Evolutionary conservation across 2,797 vertebrate genomes (phyloP), one percentile per base, ranked within the genome.

Genomic region (Fistularia commersonii): DNA sequence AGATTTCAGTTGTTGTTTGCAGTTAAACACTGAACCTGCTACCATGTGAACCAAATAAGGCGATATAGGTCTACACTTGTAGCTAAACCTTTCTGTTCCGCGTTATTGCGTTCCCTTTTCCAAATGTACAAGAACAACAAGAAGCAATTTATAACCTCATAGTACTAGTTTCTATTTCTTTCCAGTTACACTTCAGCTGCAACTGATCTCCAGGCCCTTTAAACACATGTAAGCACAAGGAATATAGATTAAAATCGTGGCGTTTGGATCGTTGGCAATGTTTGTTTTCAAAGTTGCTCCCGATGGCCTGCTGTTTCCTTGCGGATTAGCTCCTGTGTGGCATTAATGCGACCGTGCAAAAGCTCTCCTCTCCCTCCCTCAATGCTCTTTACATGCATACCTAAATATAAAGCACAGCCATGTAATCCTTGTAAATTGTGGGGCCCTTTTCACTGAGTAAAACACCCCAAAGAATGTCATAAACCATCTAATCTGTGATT

Each of bases 391-490:
- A 64, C 48, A 66, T 77, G 73, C 86, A 89, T 86, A 81, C 84
- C 83, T 84, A 74, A 82, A 88, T 83, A 77, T 87, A 84, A 82
- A 74, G 78, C 78, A 46, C 64, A 76, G 73, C 59, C 60, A 77
- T 82, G 73, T 87, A 85, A 90, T 84, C 88, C 83, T 52, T 64
- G 73, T 55, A 82, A 77, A 87, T 84, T 82, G 72, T 39, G 54
- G 69, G 79, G 79, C 48, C 74, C 69, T 54, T 45, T 66, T 68
- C 59, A 65, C 55, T 15, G 43, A 51, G 62, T 64, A 76, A 88
- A 90, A 88, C 84, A 80, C 84, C 78, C 61, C 51, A 11, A 91
- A 83, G 89, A 91, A 92, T 92, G 88, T 71, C 80, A 66, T 81
- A 88, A 89, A 88, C 67, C 72, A 36, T 84, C 78, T 90, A 90